Base-by-base conservation (phyloP, 2,888 invertebrate genomes). In the Allygus modestus region DNA sequence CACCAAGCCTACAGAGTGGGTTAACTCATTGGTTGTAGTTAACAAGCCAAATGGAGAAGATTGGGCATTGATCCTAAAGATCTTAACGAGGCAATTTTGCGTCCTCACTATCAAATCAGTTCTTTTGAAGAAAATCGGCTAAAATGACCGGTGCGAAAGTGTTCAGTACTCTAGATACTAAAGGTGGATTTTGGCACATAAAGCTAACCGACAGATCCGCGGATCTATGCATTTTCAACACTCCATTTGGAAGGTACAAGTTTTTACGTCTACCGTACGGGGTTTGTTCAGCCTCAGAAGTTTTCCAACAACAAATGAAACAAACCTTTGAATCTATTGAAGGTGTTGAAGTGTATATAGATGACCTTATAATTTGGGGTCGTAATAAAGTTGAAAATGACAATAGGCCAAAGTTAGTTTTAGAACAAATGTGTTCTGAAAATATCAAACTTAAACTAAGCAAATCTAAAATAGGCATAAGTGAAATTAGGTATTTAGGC, bases 1-100 rank as follows among this genome's bases (percentile, higher is more conserved):
- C 9, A 85, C 85, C n/a, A 88, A 87, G 61, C 89, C 89, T 26
- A 88, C 88, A 37, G 46, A 82, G 37, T 90, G 90, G 89, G 87
- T 90, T 85, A 89, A 89, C 86, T 88, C 89, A 17, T 88, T 90
- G 11, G 89, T 89, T 2, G 84, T 89, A 33, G 88, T 89, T 20
- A 88, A 89, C 51, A 89, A 89, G 83, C 86, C 86, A 73, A 86
- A 88, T 84, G 88, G 87, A 5, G 89, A 88, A 82, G 89, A 54
- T 84, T 89, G 28, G 89, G 89, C 85, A 20, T 89, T 20, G 89
- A 89, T 86, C 88, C 89, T 11, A 86, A 85, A 58, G 61, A 89
- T 83, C 84, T 89, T 81, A 90, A 89, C 84, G 81, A 84, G 41
- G 84, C 75, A 20, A 88, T 89, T 12, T 82, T 86, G 79, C 61